These are phyloP conservation scores for Mycteria americana DNA, from an alignment of 2,797 vertebrate species.

Conservation along the genomic window DNA sequence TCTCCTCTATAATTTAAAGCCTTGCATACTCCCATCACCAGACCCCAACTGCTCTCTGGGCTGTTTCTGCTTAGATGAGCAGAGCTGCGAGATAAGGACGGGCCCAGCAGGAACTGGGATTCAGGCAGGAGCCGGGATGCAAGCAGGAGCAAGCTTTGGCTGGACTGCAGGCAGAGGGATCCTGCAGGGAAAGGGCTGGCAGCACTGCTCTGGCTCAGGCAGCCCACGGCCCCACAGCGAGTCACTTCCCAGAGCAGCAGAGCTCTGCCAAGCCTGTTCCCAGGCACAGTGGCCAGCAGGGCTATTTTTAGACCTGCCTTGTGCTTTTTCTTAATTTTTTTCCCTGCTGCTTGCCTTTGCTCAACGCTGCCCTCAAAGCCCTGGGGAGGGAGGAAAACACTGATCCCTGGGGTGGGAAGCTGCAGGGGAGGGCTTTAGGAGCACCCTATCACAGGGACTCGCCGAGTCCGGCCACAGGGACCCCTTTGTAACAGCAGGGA, in stretches of 20 bases:
- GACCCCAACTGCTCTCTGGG: not conserved
- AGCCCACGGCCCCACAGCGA: not conserved
- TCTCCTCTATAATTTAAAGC: constrained; percentile 73
- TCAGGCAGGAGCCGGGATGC: accelerated
- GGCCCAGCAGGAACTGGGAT: not conserved
- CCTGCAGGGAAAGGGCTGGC: not conserved
- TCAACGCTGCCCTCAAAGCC: not conserved
- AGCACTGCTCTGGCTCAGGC: accelerated
- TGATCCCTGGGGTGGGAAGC: not conserved
- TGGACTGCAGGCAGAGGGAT: accelerated
- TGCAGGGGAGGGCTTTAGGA: not conserved
- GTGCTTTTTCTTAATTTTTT: not conserved
- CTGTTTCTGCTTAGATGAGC: constrained; percentile 35
- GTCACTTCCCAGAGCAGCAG: not conserved
- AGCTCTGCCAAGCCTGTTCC: not conserved
- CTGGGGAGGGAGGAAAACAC: not conserved
- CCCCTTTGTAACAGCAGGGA: not conserved
- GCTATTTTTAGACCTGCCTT: constrained; percentile 37
- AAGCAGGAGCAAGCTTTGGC: not conserved
- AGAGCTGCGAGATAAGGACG: not conserved
- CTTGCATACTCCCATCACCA: not conserved
- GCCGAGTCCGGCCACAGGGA: accelerated
- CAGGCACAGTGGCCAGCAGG: not conserved
- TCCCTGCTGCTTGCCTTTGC: not conserved
- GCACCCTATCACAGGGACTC: accelerated